Evolutionary conservation across 2,888 invertebrate species (phyloP), one percentile per base, ranked within the genome.

Genomic region (Seladonia tumulorum): DNA sequence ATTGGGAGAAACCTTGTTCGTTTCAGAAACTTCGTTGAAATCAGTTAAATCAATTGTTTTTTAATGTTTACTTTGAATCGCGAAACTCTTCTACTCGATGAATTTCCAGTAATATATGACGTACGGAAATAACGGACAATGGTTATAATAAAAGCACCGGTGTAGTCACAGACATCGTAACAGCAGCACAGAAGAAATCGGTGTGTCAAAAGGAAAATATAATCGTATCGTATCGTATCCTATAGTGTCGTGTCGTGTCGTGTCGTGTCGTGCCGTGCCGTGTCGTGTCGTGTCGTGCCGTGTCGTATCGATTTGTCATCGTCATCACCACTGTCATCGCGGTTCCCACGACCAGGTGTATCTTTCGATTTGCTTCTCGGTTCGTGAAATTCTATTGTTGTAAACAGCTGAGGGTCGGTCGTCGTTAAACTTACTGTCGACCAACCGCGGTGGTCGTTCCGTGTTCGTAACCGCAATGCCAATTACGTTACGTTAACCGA

Each of bases 401-500:
- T 75, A 87, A 76, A 78, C 80, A 57, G 87, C 73, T 89, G 82
- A 85, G 87, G 80, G 80, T 81, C 72, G 78, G 14, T 73, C 53
- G 25, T n/a, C 42, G 74, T 49, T 49, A 29, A 73, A 60, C 35
- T 57, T 53, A 10, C 39, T 2, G 57, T 57, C 57, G 39, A 39
- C 5, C 35, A 49, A 57, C 45, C 75, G 25, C 18, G 35, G 18
- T 53, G 4, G 25, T 25, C 39, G 66, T 14, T 22, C 16, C n/a
- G 18, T 42, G n/a, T 42, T 70, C 42, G 42, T 42, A 42, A 63
- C 63, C 25, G 60, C 60, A 63, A 63, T 25, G 16, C 60, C 60
- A 63, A 63, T 29, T 63, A n/a, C n/a, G 57, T 57, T 57, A 57
- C 57, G 57, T 57, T 57, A 57, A 57, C 57, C 57, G 57, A 12